phyloP scores from a whole-genome alignment of 1,140 invertebrate genomes.

The Cotesia glomerata region DNA sequence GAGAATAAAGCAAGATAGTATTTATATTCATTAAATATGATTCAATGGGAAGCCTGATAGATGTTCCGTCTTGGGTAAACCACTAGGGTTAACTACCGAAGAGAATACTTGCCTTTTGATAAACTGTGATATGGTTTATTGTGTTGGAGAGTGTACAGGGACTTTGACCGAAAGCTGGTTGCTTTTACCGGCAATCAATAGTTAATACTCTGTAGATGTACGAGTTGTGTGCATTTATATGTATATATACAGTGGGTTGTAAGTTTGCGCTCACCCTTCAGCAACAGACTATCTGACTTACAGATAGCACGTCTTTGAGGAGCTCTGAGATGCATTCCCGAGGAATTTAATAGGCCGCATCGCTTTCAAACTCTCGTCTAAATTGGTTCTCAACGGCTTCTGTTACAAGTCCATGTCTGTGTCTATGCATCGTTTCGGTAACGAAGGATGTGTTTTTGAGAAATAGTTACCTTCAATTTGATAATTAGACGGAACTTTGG shows the following conservation, averaged over 20 bases:
- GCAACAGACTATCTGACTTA: not conserved
- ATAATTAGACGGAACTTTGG: too few relatives aligned
- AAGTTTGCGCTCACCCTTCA: not conserved
- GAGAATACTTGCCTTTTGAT: not conserved
- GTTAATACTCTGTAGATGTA: not conserved
- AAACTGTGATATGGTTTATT: slow-evolving; percentile 1
- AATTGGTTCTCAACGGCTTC: slow-evolving; percentile 4
- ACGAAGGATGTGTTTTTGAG: not conserved
- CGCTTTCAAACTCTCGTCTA: slow-evolving; percentile 3
- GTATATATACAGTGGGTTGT: not conserved
- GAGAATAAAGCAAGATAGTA: not conserved
- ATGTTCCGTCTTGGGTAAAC: too few relatives aligned
- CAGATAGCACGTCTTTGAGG: not conserved
- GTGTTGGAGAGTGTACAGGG: not conserved
- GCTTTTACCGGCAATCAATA: not conserved
- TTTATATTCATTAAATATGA: too few relatives aligned
- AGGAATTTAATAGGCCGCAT: slow-evolving; percentile 9
- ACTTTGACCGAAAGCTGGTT: not conserved
- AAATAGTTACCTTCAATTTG: too few relatives aligned
- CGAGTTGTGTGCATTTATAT: too few relatives aligned
- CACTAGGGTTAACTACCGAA: too few relatives aligned
- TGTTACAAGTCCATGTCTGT: not conserved
- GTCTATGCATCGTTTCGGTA: not conserved
- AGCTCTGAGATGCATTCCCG: not conserved
- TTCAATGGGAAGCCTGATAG: too few relatives aligned